Base-by-base conservation (phyloP, 2,888 invertebrate genomes). In the Andrena praecox region DNA sequence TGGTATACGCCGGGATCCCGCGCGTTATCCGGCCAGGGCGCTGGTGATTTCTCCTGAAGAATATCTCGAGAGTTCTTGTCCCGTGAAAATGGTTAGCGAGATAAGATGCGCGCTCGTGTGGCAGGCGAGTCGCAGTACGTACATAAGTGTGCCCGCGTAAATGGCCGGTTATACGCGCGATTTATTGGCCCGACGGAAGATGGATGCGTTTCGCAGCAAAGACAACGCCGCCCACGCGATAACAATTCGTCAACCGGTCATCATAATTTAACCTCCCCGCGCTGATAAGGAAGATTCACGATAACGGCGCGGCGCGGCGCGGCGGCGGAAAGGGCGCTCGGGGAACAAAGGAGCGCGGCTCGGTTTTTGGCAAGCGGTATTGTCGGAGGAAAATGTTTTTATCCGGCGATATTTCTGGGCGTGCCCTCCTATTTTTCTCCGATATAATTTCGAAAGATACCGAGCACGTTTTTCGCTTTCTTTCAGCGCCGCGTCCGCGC, bases 101-200 rank as follows among this genome's bases (percentile, higher is more conserved):
- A 87, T 87, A 87, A 86, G 86, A 77, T 68, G 80, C 77, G 77
- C 56, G 63, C 62, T 29, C 75, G 62, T 80, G 80, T 74, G 69
- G 12, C 56, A 8, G 50, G 42, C 75, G 63, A 59, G 33, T 29
- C n/a, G 29, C 31, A n/a, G 59, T 33, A 69, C 59, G 35, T 86
- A 69, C 59, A 27, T 86, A 84, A 80, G 79, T 48, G 77, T 62
- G 66, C 52, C 71, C 77, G 69, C 69, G 77, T 84, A 86, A 86
- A 86, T 84, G 77, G 74, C 76, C 68, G 82, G 80, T 85, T 85
- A 84, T 82, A 73, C 52, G 50, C 20, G 77, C 71, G 67, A 87
- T 86, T 87, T 87, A 85, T 86, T 86, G 66, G 76, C 75, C 59
- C 56, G 24, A 50, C 52, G 66, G 76, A 80, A 86, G 86, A 86